Conservation (phyloP, 2,888 invertebrate species). For the Dinocampus coccinellae region DNA sequence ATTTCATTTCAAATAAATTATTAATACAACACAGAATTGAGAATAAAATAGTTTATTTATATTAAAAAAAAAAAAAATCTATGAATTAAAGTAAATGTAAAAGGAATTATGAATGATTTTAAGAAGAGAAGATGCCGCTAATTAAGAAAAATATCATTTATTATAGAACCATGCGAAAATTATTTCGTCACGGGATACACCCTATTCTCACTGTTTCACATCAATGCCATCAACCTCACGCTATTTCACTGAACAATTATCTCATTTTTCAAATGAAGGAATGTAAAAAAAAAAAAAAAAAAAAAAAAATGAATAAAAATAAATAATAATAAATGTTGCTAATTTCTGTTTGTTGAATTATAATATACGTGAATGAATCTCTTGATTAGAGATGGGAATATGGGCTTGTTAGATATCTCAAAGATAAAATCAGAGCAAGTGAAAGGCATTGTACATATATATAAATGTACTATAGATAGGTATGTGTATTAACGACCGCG, state of each 20-base stretch:
- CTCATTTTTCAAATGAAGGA: background rate
- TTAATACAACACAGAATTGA: too few species aligned
- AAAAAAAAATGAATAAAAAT: too few species aligned
- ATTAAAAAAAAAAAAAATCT: conserved; percentile 27
- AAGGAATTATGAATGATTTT: background rate
- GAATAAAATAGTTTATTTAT: too few species aligned
- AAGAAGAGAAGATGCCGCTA: conserved; percentile 62
- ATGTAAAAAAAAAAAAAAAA: too few species aligned
- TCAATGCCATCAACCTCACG: background rate
- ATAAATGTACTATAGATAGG: background rate
- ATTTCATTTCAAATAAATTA: too few species aligned
- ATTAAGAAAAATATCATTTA: conserved; percentile 66
- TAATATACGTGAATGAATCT: background rate
- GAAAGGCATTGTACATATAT: background rate
- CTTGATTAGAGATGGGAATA: background rate
- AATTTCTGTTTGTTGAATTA: background rate
- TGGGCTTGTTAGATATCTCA: background rate
- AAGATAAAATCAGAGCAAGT: background rate
- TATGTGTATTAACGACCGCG: background rate
- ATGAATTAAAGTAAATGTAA: background rate
- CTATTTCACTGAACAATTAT: conserved; percentile 12
- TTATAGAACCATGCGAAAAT: conserved; percentile 50
- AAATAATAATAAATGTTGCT: background rate
- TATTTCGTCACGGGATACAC: conserved; percentile 24
- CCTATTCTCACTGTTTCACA: conserved; percentile 1